Conservation (phyloP, 2,113 vertebrate genomes). For the Globicephala melas region DNA sequence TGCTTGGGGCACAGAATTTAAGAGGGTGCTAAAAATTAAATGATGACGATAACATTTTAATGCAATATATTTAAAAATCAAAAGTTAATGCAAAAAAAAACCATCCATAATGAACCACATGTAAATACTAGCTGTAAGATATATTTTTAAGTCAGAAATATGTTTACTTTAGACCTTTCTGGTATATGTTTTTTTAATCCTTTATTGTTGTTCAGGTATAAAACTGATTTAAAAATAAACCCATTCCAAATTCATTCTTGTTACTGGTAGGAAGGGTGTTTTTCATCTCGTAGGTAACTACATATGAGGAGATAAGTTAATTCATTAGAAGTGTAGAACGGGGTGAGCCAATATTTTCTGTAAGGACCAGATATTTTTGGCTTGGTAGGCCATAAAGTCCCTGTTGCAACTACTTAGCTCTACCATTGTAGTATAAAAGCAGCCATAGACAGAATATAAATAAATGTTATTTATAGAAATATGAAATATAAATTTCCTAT, state of each 20-base stretch:
- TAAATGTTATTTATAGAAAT: conserved; percentile 9
- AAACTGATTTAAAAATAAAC: conserved; percentile 19
- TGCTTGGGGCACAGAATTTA: background rate
- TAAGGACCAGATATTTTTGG: background rate
- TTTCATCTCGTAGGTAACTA: background rate
- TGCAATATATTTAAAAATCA: background rate
- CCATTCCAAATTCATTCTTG: background rate
- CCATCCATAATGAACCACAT: background rate
- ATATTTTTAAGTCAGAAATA: background rate
- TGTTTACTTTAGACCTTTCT: background rate
- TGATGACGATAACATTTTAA: background rate
- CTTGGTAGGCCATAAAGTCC: background rate
- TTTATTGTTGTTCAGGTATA: background rate
- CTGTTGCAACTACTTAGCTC: background rate
- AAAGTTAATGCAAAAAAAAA: background rate
- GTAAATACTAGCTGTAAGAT: background rate
- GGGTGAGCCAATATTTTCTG: background rate
- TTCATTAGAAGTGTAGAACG: background rate
- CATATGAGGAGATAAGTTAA: background rate
- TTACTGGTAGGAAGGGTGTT: background rate
- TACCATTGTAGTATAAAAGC: background rate
- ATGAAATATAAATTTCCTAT: background rate
- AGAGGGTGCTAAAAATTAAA: background rate
- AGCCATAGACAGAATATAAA: background rate
- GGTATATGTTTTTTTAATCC: background rate